Conservation (phyloP, 2,888 invertebrate genomes). For the Didymodactylos carnosus region DNA sequence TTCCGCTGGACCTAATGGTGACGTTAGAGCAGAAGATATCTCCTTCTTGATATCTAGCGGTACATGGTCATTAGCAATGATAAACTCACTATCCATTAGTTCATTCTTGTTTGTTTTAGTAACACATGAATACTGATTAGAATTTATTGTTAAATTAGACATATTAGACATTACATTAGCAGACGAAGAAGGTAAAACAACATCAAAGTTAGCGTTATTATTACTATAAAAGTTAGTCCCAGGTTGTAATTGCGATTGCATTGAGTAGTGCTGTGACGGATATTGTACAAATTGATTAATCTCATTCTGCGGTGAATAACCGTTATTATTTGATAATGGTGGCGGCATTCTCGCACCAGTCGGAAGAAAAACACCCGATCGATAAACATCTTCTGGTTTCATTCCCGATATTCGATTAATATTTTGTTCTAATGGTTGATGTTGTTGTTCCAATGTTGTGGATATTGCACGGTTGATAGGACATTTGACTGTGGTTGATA, state of each 20-base stretch:
- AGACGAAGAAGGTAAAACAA: neutral
- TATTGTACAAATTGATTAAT: neutral
- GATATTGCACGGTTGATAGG: neutral
- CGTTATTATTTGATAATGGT: neutral
- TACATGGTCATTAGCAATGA: neutral
- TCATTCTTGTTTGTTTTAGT: no score
- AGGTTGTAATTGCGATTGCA: neutral
- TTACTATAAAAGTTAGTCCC: neutral
- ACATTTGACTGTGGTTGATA: no score
- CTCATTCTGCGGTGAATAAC: constrained; percentile 2
- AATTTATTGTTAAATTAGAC: neutral
- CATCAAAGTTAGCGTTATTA: no score
- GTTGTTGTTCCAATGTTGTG: neutral
- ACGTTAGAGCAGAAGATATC: no score
- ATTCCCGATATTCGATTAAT: neutral
- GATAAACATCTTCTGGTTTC: neutral
- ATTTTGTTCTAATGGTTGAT: no score
- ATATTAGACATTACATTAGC: no score
- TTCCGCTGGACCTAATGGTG: neutral
- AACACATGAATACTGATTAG: neutral
- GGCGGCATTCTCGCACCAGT: neutral
- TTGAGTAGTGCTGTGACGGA: neutral
- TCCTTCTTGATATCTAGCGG: neutral
- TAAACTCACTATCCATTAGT: no score
- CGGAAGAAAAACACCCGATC: neutral